Percentiles rank a stretch among this genome's conserved stretches.
These are phyloP conservation scores for Cheilosia variabilis DNA, from an alignment of 2,888 invertebrate species.

Conservation along the genomic window DNA sequence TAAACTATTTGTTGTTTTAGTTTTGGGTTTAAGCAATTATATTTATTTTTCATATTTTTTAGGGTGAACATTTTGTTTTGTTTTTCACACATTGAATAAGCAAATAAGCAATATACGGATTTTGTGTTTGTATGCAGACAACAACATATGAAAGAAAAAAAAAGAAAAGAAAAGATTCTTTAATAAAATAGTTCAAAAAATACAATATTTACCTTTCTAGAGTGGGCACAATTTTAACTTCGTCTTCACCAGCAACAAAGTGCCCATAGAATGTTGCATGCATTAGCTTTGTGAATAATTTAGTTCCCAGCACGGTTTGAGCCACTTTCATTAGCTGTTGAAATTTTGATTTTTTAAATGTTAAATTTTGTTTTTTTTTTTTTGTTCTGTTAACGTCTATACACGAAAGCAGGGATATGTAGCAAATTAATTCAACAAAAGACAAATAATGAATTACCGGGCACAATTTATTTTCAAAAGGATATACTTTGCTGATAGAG, in stretches of 20 bases:
- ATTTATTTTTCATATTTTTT: constrained; percentile 9
- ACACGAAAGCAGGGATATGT: not conserved
- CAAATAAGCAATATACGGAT: constrained; percentile 45
- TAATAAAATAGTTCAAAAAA: constrained; percentile 78
- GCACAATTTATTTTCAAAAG: constrained; percentile 19
- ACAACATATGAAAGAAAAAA: constrained; percentile 72
- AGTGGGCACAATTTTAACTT: constrained; percentile 92
- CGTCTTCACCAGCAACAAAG: constrained; percentile 99
- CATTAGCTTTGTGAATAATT: constrained; percentile 93
- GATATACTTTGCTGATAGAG: constrained; percentile 29
- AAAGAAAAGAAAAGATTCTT: constrained; percentile 78
- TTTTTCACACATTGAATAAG: constrained; percentile 49
- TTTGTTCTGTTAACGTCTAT: not conserved
- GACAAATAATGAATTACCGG: not conserved
- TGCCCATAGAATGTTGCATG: constrained; percentile 99
- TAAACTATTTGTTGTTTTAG: constrained; percentile 86
- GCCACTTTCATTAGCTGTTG: constrained; percentile 92
- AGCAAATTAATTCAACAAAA: not conserved
- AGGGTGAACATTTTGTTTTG: constrained; percentile 1
- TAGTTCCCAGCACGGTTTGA: constrained; percentile 90
- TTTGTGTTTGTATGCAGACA: constrained; percentile 48
- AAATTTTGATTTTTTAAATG: constrained; percentile 76
- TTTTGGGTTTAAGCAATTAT: constrained; percentile 22
- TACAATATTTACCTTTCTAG: constrained; percentile 87
- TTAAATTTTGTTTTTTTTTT: constrained; percentile 77